These are phyloP conservation scores for Patiria pectinifera DNA, from an alignment of 53 echinoderm and acorn worm genomes.

Conservation along the genomic window DNA sequence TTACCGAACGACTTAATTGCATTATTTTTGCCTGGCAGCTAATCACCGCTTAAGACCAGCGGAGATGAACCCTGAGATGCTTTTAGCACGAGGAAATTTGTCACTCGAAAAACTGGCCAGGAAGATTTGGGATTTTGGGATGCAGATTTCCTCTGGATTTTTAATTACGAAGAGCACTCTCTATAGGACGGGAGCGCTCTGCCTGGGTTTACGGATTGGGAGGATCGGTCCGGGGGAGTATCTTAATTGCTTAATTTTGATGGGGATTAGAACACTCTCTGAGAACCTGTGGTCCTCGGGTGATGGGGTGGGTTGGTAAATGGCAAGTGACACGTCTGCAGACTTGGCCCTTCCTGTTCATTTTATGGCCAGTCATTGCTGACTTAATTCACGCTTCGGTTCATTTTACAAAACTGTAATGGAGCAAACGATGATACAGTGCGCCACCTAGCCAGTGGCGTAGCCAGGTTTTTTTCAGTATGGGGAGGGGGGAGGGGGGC, in stretches of 20 bases:
- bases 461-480: too few species aligned
- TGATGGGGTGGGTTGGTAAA: background rate
- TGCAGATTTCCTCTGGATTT: slow-evolving; percentile 33
- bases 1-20: slow-evolving; percentile 40
- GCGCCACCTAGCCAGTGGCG: too few species aligned
- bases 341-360: background rate
- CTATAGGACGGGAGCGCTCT: background rate
- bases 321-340: background rate
- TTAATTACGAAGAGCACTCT: slow-evolving; percentile 17
- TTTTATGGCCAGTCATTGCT: slow-evolving; percentile 19
- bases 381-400: background rate
- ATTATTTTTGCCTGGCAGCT: slow-evolving; percentile 41
- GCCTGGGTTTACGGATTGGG: background rate
- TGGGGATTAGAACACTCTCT: background rate
- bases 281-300: background rate
- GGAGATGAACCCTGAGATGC: slow-evolving; percentile 12
- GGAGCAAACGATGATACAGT: too few species aligned
- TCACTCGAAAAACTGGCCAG: slow-evolving; percentile 7
- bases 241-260: slow-evolving; percentile 23
- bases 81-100: slow-evolving; percentile 44
- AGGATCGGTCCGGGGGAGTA: background rate
- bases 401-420: background rate
- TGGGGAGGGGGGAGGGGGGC: too few species aligned
- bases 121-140: background rate
- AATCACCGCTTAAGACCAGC: slow-evolving; percentile 31